Percentiles rank a stretch among this genome's conserved stretches.
Conservation (phyloP, 1,140 invertebrate species). For the Euura lappo region DNA sequence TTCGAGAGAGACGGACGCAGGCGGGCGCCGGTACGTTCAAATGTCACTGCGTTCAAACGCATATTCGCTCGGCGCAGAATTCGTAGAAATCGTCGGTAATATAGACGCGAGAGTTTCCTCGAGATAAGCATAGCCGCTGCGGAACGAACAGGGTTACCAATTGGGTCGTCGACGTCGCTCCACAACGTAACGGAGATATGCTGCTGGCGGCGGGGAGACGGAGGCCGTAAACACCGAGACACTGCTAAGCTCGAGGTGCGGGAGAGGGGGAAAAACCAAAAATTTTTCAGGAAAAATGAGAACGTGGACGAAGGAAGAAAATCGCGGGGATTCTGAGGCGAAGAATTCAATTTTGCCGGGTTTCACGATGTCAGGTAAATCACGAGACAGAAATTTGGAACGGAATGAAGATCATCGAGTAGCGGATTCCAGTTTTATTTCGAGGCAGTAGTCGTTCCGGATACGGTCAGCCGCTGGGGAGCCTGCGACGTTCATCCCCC, state of each 20-base stretch:
- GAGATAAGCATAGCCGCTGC: slow-evolving; percentile 35
- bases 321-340: too few species aligned
- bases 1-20: slow-evolving; percentile 13
- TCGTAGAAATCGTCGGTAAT: slow-evolving; percentile 53
- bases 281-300: too few species aligned
- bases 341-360: too few species aligned
- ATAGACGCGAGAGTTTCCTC: slow-evolving; percentile 40
- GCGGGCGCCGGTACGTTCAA: slow-evolving; percentile 42
- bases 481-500: too few species aligned
- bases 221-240: not conserved
- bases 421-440: too few species aligned
- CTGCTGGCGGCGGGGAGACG: not conserved
- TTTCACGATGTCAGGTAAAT: too few species aligned
- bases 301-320: too few species aligned
- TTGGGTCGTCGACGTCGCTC: slow-evolving; percentile 23
- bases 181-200: not conserved
- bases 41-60: slow-evolving; percentile 49
- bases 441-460: too few species aligned
- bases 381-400: too few species aligned
- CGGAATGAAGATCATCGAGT: too few species aligned
- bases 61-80: slow-evolving; percentile 40
- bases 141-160: slow-evolving; percentile 35
- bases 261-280: not conserved
- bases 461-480: too few species aligned
- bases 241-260: not conserved